Evolutionary conservation across 1,140 invertebrate genomes (phyloP).

Genomic region (Dufourea novaeangliae): DNA sequence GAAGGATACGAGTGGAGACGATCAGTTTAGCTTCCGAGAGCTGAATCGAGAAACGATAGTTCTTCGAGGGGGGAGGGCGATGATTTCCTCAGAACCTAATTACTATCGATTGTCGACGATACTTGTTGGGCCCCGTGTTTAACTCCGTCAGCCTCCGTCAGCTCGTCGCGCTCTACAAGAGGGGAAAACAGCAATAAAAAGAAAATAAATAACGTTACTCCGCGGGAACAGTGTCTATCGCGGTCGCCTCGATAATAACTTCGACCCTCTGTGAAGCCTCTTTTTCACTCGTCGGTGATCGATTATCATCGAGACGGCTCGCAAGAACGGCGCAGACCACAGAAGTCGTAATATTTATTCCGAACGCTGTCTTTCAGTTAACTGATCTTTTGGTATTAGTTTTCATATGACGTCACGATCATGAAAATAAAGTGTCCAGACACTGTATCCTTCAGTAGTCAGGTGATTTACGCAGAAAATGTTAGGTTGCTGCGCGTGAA

Average conservation of each 20-base stretch:
- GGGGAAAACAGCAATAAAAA: slow-evolving; percentile 47
- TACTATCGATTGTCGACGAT: neutral
- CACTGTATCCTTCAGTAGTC: too few relatives aligned
- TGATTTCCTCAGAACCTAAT: slow-evolving; percentile 27
- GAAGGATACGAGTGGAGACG: neutral
- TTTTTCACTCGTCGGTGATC: slow-evolving; percentile 11
- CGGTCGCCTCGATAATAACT: slow-evolving; percentile 25
- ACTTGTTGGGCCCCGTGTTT: neutral
- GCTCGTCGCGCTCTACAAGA: slow-evolving; percentile 4
- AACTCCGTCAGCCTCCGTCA: slow-evolving; percentile 29
- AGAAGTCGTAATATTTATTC: slow-evolving; percentile 22
- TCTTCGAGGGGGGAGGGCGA: slow-evolving; percentile 29
- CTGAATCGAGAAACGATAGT: neutral
- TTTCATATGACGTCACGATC: neutral
- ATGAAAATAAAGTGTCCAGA: neutral
- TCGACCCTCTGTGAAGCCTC: neutral
- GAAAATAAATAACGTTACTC: slow-evolving; percentile 17
- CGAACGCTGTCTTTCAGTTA: slow-evolving; percentile 7
- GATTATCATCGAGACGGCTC: slow-evolving; percentile 31
- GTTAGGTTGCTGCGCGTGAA: too few relatives aligned
- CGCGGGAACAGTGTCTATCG: neutral
- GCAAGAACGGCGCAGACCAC: slow-evolving; percentile 16
- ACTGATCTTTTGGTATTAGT: neutral
- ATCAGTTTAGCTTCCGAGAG: neutral
- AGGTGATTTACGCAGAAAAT: too few relatives aligned